phyloP scores from a whole-genome alignment of 2,797 vertebrate species.

The Mormyrops attenuatus region DNA sequence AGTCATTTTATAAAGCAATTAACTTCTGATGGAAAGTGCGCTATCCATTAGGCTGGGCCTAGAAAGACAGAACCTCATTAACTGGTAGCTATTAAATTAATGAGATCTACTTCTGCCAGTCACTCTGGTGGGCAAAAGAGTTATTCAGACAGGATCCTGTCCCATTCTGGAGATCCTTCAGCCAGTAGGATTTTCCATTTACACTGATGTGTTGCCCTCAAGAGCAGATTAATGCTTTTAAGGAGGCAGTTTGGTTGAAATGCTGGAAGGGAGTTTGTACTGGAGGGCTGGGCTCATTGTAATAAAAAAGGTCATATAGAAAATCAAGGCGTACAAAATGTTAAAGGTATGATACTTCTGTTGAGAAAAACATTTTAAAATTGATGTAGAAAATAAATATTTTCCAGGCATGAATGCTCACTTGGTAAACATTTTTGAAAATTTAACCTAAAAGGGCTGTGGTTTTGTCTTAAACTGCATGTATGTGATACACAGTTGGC shows the following conservation, averaged over 20 bases:
- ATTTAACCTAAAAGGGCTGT: neutral
- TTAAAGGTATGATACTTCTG: neutral
- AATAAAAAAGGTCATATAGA: neutral
- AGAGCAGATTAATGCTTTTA: slow-evolving; percentile 13
- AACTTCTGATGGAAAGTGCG: slow-evolving; percentile 30
- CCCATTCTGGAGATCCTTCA: slow-evolving; percentile 16
- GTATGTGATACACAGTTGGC: neutral
- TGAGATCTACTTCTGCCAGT: slow-evolving; percentile 30
- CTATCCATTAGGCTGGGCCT: slow-evolving; percentile 30
- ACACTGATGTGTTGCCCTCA: neutral
- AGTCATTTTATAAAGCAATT: slow-evolving; percentile 37
- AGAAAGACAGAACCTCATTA: slow-evolving; percentile 35
- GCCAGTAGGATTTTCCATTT: slow-evolving; percentile 14
- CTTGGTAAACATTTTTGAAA: neutral
- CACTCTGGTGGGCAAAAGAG: slow-evolving; percentile 27
- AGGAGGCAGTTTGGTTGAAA: slow-evolving; percentile 10
- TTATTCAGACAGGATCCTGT: slow-evolving; percentile 25
- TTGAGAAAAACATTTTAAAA: neutral
- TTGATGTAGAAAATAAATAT: neutral
- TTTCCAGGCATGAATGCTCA: neutral
- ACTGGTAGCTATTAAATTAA: slow-evolving; percentile 33
- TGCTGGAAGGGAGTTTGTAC: neutral
- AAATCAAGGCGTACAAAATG: neutral
- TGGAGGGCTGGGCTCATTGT: neutral
- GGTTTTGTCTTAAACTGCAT: neutral